Evolutionary conservation across 2,888 invertebrate species (phyloP).

Genomic region (Pandemis cinnamomeana): DNA sequence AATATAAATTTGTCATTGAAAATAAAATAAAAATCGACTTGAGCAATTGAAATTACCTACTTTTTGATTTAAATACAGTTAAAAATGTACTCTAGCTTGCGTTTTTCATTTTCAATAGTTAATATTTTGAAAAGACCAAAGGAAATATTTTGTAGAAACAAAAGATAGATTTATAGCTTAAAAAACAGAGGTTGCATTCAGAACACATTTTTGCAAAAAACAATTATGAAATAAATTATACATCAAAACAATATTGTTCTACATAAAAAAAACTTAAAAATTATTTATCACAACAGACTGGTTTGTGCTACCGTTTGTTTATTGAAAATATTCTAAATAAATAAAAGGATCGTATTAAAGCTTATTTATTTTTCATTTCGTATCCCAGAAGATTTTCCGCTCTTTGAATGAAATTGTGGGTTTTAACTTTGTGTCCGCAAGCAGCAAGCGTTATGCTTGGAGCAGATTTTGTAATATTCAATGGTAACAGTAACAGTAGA

Average conservation of each 20-base stretch:
- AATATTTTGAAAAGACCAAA: constrained; percentile 48
- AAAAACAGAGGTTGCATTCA: constrained; percentile 56
- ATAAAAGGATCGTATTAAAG: constrained; percentile 78
- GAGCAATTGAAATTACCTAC: constrained; percentile 43
- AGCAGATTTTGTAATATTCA: too few species aligned
- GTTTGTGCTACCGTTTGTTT: constrained; percentile 71
- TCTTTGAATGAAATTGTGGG: neutral
- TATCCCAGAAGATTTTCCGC: constrained; percentile 10
- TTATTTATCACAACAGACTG: constrained; percentile 81
- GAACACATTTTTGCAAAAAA: constrained; percentile 60
- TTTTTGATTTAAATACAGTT: constrained; percentile 44
- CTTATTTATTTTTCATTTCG: constrained; percentile 56
- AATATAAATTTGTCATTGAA: constrained; percentile 37
- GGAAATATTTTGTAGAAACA: constrained; percentile 46
- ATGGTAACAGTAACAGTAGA: too few species aligned
- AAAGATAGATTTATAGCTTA: constrained; percentile 53
- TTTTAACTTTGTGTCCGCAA: too few species aligned
- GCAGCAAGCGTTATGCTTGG: too few species aligned
- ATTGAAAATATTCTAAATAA: constrained; percentile 58
- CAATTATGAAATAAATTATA: constrained; percentile 55
- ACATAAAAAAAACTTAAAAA: constrained; percentile 66
- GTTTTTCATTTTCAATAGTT: constrained; percentile 13
- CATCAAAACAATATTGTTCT: constrained; percentile 61
- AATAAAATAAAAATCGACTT: constrained; percentile 29
- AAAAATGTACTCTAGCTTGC: constrained; percentile 43